Percentiles rank a stretch among this genome's conserved stretches.
phyloP scores from a whole-genome alignment of 2,797 vertebrate genomes.

The Neosilurus mollespiculum region DNA sequence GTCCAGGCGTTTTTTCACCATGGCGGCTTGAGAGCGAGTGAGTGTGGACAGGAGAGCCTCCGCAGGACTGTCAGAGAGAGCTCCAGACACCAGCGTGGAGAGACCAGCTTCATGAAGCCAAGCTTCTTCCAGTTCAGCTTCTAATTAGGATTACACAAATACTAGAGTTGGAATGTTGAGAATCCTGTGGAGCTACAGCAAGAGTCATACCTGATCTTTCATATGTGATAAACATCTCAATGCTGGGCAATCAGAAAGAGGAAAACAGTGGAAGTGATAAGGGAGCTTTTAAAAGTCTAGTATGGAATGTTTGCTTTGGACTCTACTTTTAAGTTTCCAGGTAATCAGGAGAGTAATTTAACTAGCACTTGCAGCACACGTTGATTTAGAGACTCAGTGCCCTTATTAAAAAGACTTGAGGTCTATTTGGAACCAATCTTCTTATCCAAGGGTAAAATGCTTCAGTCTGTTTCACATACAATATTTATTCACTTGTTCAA shows the following conservation, averaged over 20 bases:
- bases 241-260: background rate
- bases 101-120: conserved; percentile 91
- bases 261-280: background rate
- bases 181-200: background rate
- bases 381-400: background rate
- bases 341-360: background rate
- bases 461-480: background rate
- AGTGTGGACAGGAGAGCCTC: conserved; percentile 89
- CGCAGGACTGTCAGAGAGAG: conserved; percentile 68
- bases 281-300: background rate
- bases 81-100: conserved; percentile 80
- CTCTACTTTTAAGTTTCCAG: background rate
- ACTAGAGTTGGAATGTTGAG: background rate
- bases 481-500: background rate
- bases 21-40: conserved; percentile 85
- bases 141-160: conserved; percentile 63
- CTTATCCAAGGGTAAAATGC: background rate
- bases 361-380: background rate
- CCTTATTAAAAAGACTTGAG: background rate
- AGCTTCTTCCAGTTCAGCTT: conserved; percentile 89
- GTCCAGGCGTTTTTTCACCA: conserved; percentile 86
- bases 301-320: conserved; percentile 7
- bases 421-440: background rate
- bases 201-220: conserved; percentile 10
- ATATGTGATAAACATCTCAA: background rate